Evolutionary conservation across 2,888 invertebrate species (phyloP), one percentile per base, ranked within the genome.

Genomic region (Hesperia comma): DNA sequence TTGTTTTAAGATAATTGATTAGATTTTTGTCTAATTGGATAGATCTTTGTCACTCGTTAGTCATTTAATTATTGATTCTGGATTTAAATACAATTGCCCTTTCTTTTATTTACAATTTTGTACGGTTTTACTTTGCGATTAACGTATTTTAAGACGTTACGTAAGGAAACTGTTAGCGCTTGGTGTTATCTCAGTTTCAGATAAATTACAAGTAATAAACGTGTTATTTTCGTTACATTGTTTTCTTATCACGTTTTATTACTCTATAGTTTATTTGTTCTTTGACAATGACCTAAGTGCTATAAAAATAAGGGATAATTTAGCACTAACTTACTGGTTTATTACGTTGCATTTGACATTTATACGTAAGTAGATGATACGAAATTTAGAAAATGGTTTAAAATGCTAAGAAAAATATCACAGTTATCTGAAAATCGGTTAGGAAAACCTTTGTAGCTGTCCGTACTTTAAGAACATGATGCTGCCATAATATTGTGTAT

Each of bases 141-240:
- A n/a, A n/a, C n/a, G n/a, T n/a, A 43, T 41, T 41, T 41, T 41
- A n/a, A 41, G 41, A 41, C 14, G 14, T 41, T 41, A 41, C 41
- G 41, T 41, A 41, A 41, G 1, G 12, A 0, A 4, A 12, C n/a
- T 41, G 7, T n/a, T 43, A 33, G n/a, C 15, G 1, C 10, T 49
- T 4, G 10, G 15, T 4, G 7, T 19, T 19, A 19, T 49, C 1
- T 43, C 10, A 49, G 10, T 17, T 1, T 49, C 43, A 19, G 19
- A 19, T 12, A 49, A 49, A 49, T 19, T 17, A 49, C 49, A 21
- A 49, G 49, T 49, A 49, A 49, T 49, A 49, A 49, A 49, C 12
- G 19, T 7, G 19, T 46, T 49, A 21, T 49, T 49, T 49, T 49
- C 19, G 49, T 19, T 12, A 49, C 19, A 49, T 49, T 49, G 19